Base-by-base conservation (phyloP, 2,888 invertebrate genomes). In the Nematopogon swammerdamellus region DNA sequence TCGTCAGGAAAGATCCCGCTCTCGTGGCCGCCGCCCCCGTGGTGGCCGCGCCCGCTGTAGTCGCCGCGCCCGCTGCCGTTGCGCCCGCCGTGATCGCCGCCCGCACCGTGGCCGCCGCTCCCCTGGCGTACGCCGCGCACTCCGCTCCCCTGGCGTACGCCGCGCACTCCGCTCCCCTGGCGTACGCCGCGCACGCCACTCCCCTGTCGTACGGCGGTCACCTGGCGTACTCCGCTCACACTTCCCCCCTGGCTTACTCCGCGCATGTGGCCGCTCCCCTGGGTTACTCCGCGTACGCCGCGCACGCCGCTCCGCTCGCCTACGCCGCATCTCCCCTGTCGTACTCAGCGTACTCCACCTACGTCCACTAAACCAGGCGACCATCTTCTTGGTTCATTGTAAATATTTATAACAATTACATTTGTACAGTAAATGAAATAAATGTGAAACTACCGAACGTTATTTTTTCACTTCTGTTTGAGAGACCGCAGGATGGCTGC, bases 1-100 rank as follows among this genome's bases (percentile, higher is more conserved):
- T 82, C 45, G 82, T 82, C 4, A 75, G 73, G 58, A 79, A 76
- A 54, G 79, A 79, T 55, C 72, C 80, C 47, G 67, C 67, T 53
- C 67, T 66, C 20, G 62, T 59, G 16, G n/a, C n/a, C n/a, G 62
- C 63, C 51, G 63, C 66, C n/a, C 55, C 57, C 20, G 48, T 56
- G 17, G 49, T 57, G 5, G 53, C 47, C 17, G 52, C 50, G 5
- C 55, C 57, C 20, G n/a, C n/a, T n/a, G 48, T 56, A 17, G 49
- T 57, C 6, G 53, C 47, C 17, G 52, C 50, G 5, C 50, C 48
- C 42, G 20, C 46, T 8, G 46, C 45, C n/a, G 54, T 57, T 19
- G 51, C 54, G 11, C 50, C 49, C 44, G 44, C 50, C 18, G 48
- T 47, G 16, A 51, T 51, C 19, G 46, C 57, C 52, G 53, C 46